These are phyloP conservation scores for Muricea muricata DNA, from an alignment of 92 coral and sea anemone genomes.

Conservation along the genomic window DNA sequence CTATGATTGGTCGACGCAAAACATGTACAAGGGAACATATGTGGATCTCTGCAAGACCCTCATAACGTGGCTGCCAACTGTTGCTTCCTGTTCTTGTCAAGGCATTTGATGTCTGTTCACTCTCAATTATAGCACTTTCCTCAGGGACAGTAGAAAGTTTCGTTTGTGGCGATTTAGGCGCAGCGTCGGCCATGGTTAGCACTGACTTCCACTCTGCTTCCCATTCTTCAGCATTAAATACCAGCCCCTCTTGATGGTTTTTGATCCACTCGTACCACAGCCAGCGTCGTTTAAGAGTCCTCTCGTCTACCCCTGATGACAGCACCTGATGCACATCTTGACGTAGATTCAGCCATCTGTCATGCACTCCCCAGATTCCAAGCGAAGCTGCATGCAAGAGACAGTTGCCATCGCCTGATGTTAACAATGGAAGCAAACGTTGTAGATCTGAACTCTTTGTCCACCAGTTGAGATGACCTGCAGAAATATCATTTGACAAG, in stretches of 20 bases:
- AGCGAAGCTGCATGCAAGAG: slow-evolving; percentile 97
- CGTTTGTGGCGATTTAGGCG: slow-evolving; percentile 32
- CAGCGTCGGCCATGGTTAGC: slow-evolving; percentile 79
- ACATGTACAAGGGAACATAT: slow-evolving; percentile 95
- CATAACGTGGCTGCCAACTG: slow-evolving; percentile 53
- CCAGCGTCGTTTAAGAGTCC: slow-evolving; percentile 89
- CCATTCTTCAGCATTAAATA: slow-evolving; percentile 88
- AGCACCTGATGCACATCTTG: slow-evolving; percentile 83
- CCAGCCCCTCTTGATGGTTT: slow-evolving; percentile 82
- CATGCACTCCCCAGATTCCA: slow-evolving; percentile 99
- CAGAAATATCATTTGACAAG: too few relatives aligned
- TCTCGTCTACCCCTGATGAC: slow-evolving; percentile 73
- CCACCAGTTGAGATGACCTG: slow-evolving; percentile 98
- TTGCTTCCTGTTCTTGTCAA: slow-evolving; percentile 18
- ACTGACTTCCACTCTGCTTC: slow-evolving; percentile 87
- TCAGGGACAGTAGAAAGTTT: slow-evolving; percentile 66
- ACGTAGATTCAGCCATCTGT: slow-evolving; percentile 84
- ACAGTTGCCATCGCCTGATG: slow-evolving; percentile 98
- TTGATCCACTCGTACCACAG: slow-evolving; percentile 80
- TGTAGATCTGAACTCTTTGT: slow-evolving; percentile 75
- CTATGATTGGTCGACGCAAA: slow-evolving; percentile 84
- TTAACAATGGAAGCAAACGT: slow-evolving; percentile 89
- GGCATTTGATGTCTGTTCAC: not conserved
- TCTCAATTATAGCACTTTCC: slow-evolving; percentile 34
- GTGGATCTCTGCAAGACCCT: slow-evolving; percentile 95